phyloP scores from a whole-genome alignment of 1,140 invertebrate species.

The Alviniconcha marisindica region DNA sequence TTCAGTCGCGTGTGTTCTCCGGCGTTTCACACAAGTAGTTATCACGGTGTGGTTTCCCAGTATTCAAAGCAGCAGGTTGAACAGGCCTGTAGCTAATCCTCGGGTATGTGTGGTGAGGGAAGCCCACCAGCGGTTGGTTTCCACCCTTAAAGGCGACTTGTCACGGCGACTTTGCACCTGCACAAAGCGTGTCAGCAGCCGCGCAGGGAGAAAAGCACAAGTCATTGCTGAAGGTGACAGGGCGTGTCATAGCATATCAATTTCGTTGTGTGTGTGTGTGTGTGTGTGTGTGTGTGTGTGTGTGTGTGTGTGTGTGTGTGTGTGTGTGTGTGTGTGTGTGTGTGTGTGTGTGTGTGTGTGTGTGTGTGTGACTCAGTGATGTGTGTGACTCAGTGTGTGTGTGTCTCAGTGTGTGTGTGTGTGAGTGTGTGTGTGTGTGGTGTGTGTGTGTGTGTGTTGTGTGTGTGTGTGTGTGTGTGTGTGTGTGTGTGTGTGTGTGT shows the following conservation, averaged over 20 bases:
- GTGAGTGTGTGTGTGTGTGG: neutral
- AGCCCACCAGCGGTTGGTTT: no score
- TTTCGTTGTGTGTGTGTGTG: neutral
- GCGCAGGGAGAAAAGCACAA: no score
- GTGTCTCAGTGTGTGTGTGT: neutral
- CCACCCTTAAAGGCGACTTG: no score
- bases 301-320: neutral
- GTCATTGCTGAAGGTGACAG: no score
- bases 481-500: neutral
- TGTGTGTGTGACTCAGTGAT: constrained; percentile 5
- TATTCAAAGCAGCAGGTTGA: no score
- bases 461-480: neutral
- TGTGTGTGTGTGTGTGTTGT: no score
- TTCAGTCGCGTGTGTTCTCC: neutral
- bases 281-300: neutral
- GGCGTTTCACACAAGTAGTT: no score
- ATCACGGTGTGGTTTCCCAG: no score
- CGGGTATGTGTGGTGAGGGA: no score
- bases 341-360: constrained; percentile 24
- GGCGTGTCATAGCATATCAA: neutral
- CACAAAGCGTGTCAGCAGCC: neutral
- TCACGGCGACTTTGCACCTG: neutral
- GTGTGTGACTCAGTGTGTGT: neutral
- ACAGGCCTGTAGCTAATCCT: no score
- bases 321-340: constrained; percentile 1